Evolutionary conservation across 2,797 vertebrate species (phyloP), one percentile per base, ranked within the genome.

Genomic region (Gambelia wislizenii): DNA sequence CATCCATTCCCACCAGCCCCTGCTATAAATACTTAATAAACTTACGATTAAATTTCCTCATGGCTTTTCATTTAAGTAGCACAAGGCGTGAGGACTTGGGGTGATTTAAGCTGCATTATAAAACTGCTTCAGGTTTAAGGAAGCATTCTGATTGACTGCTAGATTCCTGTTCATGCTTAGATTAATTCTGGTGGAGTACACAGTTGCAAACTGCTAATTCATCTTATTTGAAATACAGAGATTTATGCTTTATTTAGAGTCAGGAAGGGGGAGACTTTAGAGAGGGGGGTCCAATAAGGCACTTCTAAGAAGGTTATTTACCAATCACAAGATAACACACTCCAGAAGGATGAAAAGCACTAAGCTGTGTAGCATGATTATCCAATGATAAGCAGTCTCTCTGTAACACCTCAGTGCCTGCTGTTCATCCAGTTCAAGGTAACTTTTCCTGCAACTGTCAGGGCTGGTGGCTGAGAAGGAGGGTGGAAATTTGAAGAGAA

Each of bases 61-160:
- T 95, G 96, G 93, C 88, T 94, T 96, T 96, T 95, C 88, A 91
- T 96, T 94, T 96, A 94, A 95, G 91, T 44, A 90, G 78, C 74
- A 42, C 39, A 89, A 94, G 84, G 70, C 89, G 96, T 93, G 92
- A 96, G 94, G 90, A 92, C 81, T 89, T 91, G 49, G 54, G 18
- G 56, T 90, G 94, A 95, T 96, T 96, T 95, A 92, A 92, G 93
- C 9, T 94, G 74, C 33, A 90, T 95, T 96, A 93, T 86, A 95
- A 94, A 96, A 89, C 80, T 91, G 47, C 89, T 90, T 86, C 78
- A 47, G 92, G 90, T 95, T 96, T 96, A 95, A 93, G 81, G 78
- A 70, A 94, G 76, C 77, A 90, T 94, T 95, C 89, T 95, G 96
- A 96, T 96, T 96, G 93, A 94, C 67, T 89, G 18, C 67, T 87